Base-by-base conservation (phyloP, 2,888 invertebrate genomes). In the Alsophila aescularia region DNA sequence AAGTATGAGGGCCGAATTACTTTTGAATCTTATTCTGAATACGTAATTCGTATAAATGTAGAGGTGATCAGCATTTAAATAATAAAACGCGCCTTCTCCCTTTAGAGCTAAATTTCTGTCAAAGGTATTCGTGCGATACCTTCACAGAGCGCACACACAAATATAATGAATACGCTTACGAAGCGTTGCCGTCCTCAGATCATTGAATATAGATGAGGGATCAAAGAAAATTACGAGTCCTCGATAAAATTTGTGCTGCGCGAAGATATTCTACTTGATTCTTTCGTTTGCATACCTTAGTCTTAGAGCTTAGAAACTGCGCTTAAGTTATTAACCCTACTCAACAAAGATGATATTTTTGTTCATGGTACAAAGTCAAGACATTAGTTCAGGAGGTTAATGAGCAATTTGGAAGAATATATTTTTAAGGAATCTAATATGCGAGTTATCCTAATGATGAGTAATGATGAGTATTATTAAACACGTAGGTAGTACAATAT, bases 201-300 rank as follows among this genome's bases (percentile, higher is more conserved):
- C 89, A 89, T 88, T 90, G 89, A 90, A 88, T 90, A 89, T 85
- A 89, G 85, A 90, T 87, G 87, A 87, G 85, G 87, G 89, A 87
- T 89, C 89, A 89, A 89, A 87, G 84, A 74, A 88, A 87, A 87
- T 88, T 87, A 85, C 86, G 84, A 83, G 75, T 83, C 72, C 75
- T 77, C 83, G 81, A 84, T 85, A 86, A 87, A 87, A 86, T 83
- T 85, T 84, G 79, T 74, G 85, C 85, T 81, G 79, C 72, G 84
- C 81, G 77, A 85, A 83, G 82, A 83, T 83, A 83, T 83, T 85
- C 73, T 73, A 67, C 72, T 74, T 73, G 47, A 68, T 70, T 75
- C 69, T 73, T 72, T 80, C 77, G 75, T 83, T 85, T 86, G 79
- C 81, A 84, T 83, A 77, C 69, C 72, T 78, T 52, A 56, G 50